These are phyloP conservation scores for Periophthalmodon schlosseri DNA, from an alignment of 2,113 vertebrate genomes.

Conservation along the genomic window DNA sequence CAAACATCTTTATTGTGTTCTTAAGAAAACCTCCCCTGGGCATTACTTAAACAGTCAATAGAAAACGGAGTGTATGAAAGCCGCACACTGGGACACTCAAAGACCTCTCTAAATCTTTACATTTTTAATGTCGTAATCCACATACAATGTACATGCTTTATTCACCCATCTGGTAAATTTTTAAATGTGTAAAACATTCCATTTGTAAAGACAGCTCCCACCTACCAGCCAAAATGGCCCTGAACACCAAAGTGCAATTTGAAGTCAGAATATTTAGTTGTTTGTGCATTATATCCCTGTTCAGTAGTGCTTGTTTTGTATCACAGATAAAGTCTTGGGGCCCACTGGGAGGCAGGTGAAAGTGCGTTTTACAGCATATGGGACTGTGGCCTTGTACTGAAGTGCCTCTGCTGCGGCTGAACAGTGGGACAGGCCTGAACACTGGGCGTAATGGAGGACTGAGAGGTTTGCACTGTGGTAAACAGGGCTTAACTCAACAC, in stretches of 20 bases:
- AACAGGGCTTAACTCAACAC: constrained; percentile 58
- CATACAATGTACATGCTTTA: constrained; percentile 66
- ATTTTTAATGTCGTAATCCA: constrained; percentile 79
- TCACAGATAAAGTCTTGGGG: constrained; percentile 65
- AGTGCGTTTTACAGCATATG: constrained; percentile 71
- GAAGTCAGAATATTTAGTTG: constrained; percentile 68
- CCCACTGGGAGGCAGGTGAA: constrained; percentile 64
- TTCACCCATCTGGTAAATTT: constrained; percentile 72
- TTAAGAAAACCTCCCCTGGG: constrained; percentile 47
- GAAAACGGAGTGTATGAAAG: constrained; percentile 54
- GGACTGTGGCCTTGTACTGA: constrained; percentile 62
- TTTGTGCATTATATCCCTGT: constrained; percentile 66
- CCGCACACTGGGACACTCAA: constrained; percentile 59
- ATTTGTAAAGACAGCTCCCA: constrained; percentile 64
- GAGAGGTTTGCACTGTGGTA: constrained; percentile 60
- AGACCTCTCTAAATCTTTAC: constrained; percentile 69
- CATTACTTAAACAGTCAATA: constrained; percentile 66
- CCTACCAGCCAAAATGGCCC: constrained; percentile 71
- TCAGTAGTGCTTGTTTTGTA: constrained; percentile 68
- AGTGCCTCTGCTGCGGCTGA: constrained; percentile 74
- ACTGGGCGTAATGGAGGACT: constrained; percentile 76
- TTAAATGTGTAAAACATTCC: constrained; percentile 67
- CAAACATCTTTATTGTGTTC: constrained; percentile 37
- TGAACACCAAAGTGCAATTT: constrained; percentile 79
- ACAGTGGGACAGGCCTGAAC: constrained; percentile 74